Conservation (phyloP, 1,140 invertebrate species). For the Phymorhynchus buccinoides region DNA sequence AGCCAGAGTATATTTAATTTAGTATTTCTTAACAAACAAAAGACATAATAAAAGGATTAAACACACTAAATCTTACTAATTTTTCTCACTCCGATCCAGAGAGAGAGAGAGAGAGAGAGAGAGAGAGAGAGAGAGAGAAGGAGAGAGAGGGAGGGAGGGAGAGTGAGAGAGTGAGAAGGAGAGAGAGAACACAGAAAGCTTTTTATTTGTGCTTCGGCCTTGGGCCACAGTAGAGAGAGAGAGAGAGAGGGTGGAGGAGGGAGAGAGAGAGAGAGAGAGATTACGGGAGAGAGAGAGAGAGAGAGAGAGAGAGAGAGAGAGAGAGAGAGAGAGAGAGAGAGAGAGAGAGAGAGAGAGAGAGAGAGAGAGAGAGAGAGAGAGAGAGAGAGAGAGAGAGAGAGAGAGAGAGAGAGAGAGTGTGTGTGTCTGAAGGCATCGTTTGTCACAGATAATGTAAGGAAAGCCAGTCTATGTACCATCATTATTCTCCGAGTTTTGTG, state of each 20-base stretch:
- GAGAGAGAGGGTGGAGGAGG: not conserved
- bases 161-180: not conserved
- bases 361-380: not conserved
- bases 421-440: no score
- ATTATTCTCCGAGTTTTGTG: no score
- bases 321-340: not conserved
- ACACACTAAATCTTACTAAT: no score
- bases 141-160: not conserved
- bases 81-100: no score
- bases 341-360: not conserved
- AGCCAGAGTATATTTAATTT: no score
- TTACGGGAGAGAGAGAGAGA: not conserved
- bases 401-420: not conserved
- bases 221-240: no score
- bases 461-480: no score
- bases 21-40: no score
- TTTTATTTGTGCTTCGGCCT: no score
- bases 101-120: not conserved
- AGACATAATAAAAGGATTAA: no score
- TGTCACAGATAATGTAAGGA: no score
- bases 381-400: not conserved
- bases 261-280: not conserved
- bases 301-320: not conserved
- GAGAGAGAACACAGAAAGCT: no score
- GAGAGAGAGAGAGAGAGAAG: not conserved